phyloP scores from a whole-genome alignment of 2,888 invertebrate genomes.

The Volucella zonaria region DNA sequence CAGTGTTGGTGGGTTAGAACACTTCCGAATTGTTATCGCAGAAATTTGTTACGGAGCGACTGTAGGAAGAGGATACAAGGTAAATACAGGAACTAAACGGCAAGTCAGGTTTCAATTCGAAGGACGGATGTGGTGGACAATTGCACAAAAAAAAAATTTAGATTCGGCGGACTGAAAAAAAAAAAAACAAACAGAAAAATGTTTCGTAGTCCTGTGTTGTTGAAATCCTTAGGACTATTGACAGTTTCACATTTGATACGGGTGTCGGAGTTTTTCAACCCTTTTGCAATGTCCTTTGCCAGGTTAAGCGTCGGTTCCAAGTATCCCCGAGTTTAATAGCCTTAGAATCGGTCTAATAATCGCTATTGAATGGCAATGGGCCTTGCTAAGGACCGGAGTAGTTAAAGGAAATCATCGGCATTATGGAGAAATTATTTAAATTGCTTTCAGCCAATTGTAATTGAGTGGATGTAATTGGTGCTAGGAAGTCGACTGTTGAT shows the following conservation, averaged over 20 bases:
- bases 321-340: background rate
- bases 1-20: conserved; percentile 45
- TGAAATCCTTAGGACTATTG: conserved; percentile 49
- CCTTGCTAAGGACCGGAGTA: background rate
- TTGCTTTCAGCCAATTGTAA: conserved; percentile 50
- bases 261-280: conserved; percentile 23
- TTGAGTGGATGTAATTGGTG: conserved; percentile 52
- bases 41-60: conserved; percentile 46
- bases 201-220: conserved; percentile 17
- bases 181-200: conserved; percentile 18
- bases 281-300: background rate
- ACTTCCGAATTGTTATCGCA: conserved; percentile 65
- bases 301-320: background rate
- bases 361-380: conserved; percentile 5
- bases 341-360: conserved; percentile 12
- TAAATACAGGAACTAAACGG: conserved; percentile 66
- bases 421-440: conserved; percentile 58
- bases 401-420: conserved; percentile 38
- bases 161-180: background rate
- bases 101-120: conserved; percentile 62
- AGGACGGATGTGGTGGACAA: conserved; percentile 46
- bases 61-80: conserved; percentile 51
- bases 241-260: conserved; percentile 56
- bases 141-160: conserved; percentile 17
- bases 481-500: background rate